phyloP scores from a whole-genome alignment of 2,113 vertebrate genomes.

The Cephalopholis sonnerati region DNA sequence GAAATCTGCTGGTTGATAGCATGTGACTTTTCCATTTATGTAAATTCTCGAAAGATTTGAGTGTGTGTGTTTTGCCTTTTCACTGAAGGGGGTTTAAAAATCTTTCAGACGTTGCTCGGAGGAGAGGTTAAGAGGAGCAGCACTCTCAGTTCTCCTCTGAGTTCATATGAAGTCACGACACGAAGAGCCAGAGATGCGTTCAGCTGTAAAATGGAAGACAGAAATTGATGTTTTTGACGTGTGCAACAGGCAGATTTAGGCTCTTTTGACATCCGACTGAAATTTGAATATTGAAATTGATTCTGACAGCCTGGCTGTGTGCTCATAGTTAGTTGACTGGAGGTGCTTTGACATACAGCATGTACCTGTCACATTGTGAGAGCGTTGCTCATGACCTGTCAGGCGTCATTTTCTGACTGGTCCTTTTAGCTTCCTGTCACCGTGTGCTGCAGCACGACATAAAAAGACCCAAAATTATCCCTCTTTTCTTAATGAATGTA shows the following conservation, averaged over 20 bases:
- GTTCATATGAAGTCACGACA: background rate
- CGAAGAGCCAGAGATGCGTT: background rate
- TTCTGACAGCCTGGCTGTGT: constrained; percentile 16
- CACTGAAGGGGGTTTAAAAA: background rate
- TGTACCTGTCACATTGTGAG: constrained; percentile 5
- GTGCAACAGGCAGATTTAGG: constrained; percentile 14
- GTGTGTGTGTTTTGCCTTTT: background rate
- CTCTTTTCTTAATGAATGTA: background rate
- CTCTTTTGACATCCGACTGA: constrained; percentile 1
- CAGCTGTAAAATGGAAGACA: constrained; percentile 2
- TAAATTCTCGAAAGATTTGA: background rate
- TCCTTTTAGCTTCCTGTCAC: constrained; percentile 4
- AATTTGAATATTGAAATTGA: constrained; percentile 9
- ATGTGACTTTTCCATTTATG: background rate
- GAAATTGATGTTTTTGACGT: constrained; percentile 22
- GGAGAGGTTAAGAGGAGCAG: background rate
- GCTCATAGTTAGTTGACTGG: constrained; percentile 18
- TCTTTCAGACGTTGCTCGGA: background rate
- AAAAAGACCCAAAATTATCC: background rate
- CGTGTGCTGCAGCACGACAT: background rate
- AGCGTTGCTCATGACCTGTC: constrained; percentile 17
- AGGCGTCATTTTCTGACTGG: constrained; percentile 13
- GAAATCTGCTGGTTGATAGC: background rate
- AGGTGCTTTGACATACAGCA: constrained; percentile 20
- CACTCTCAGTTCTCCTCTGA: background rate